Conservation (phyloP, 2,113 vertebrate genomes). For the Cynopterus brachyotis region DNA sequence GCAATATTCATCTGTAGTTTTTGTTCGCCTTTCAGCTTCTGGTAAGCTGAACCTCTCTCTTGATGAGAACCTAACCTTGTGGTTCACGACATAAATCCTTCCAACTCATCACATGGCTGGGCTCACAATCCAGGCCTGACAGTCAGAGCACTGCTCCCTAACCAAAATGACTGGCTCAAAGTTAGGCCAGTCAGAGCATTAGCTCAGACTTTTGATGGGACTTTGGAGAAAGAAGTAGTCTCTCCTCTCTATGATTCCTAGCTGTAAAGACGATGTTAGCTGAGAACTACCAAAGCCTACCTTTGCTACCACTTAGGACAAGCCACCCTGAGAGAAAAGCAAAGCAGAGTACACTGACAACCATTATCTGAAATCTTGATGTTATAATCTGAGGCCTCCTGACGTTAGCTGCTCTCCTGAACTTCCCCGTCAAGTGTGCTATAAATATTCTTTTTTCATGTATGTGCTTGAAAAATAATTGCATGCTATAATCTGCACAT, state of each 20-base stretch:
- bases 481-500: background rate
- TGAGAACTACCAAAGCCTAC: background rate
- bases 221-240: background rate
- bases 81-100: background rate
- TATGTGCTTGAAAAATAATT: background rate
- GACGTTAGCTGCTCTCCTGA: background rate
- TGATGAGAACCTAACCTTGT: background rate
- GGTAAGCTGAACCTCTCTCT: background rate
- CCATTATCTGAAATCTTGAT: background rate
- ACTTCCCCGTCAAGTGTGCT: background rate
- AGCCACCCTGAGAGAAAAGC: background rate
- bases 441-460: background rate
- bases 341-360: background rate
- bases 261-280: background rate
- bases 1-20: background rate
- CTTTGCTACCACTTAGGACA: background rate
- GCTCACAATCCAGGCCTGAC: background rate
- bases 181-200: background rate
- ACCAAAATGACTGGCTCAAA: background rate
- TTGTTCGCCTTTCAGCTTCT: background rate
- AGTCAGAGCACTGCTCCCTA: background rate
- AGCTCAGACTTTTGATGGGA: background rate
- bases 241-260: background rate
- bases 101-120: background rate
- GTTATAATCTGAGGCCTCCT: background rate